Evolutionary conservation across 2,888 invertebrate genomes (phyloP).

Genomic region (Rotaria magnacalcarata): DNA sequence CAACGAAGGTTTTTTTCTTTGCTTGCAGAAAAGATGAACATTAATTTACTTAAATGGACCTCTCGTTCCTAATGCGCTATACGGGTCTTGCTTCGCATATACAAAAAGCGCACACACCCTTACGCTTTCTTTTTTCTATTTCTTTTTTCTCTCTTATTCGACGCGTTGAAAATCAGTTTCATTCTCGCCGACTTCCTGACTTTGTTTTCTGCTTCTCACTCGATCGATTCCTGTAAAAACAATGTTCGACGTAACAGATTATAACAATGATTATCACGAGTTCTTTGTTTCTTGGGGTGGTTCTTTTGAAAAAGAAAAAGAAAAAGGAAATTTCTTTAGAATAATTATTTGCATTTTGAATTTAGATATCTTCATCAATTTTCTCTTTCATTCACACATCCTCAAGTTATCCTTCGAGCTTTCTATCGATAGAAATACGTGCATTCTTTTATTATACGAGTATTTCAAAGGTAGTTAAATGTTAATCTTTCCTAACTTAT

Average conservation of each 20-base stretch:
- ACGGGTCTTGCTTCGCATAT: background rate
- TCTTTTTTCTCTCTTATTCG: background rate
- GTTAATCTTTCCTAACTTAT: background rate
- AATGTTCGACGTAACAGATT: background rate
- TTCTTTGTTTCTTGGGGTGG: background rate
- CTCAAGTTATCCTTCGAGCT: background rate
- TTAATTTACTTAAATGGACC: background rate
- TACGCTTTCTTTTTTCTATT: background rate
- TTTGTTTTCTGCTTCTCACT: background rate
- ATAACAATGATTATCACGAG: background rate
- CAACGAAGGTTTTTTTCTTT: background rate
- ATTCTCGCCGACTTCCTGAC: background rate
- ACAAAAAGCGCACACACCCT: background rate
- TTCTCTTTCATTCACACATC: background rate
- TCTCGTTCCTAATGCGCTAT: background rate
- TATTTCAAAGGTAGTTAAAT: no score
- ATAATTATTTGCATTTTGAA: background rate
- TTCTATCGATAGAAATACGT: background rate
- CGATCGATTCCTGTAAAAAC: background rate
- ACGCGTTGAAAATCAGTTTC: conserved; percentile 7
- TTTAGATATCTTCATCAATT: background rate
- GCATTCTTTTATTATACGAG: background rate
- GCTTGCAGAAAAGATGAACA: background rate
- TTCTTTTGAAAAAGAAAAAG: background rate
- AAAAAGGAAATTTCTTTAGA: background rate